Base-by-base conservation (phyloP, 1,140 invertebrate genomes). In the Drosophila elegans region DNA sequence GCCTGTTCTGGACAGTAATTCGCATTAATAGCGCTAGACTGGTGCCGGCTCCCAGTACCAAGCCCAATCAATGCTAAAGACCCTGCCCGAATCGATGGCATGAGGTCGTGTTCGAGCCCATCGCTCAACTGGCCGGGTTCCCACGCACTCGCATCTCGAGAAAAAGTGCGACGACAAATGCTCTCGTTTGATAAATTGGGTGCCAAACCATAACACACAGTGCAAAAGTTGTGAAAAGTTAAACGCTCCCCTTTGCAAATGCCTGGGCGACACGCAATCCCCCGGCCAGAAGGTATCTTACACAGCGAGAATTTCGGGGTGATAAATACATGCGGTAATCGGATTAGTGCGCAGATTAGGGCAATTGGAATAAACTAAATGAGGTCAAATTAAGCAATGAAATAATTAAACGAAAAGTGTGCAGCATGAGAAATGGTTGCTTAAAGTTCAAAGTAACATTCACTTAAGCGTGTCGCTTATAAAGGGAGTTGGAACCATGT, bases 11-110 rank as follows among this genome's bases (percentile, higher is more conserved):
- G 75, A 74, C 77, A 71, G 61, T 88, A 88, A 80, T 79, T 63
- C 76, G 80, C 74, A 89, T 88, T 88, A 89, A 68, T 80, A 72
- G 73, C 84, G 83, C 82, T 72, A 86, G 82, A 81, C 69, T 86
- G 82, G 67, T 72, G 66, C 48, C 80, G 60, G 67, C 54, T 67
- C 42, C 54, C 16, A 21, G 16, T 21, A 21, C 16, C 16, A 21
- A 21, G 16, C 16, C 16, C 74, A 78, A 63, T 78, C 74, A 61
- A 48, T 41, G 41, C 80, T 66, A 60, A 52, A 62, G 41, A 36
- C 53, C 39, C 36, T 52, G 16, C 16, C 16, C 16, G 16, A 21
- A 21, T 21, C 27, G 5, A 36, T 57, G 42, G 54, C 11, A 13
- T 51, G 27, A 48, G 57, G 45, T 44, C 25, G 6, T 9, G 25